A percentile compares a stretch with the other conserved stretches of the same genome.
phyloP scores from a whole-genome alignment of 2,113 vertebrate genomes.

The Pardalotus punctatus region DNA sequence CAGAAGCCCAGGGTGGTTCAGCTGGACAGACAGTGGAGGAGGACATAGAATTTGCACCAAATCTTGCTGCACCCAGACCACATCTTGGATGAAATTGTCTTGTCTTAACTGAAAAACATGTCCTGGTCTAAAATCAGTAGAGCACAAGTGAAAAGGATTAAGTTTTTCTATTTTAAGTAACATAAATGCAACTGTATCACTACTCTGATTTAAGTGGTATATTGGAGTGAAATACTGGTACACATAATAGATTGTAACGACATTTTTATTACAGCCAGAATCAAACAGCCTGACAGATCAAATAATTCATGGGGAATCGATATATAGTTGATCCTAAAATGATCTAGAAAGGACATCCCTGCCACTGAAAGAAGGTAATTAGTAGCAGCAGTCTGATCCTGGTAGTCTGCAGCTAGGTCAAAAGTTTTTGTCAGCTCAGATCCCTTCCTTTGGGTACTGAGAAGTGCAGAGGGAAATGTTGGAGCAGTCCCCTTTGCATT shows the following conservation, averaged over 20 bases:
- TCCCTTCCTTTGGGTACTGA: background rate
- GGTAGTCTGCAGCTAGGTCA: background rate
- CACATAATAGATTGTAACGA: background rate
- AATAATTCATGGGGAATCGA: background rate
- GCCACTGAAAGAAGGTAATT: background rate
- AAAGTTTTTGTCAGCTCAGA: background rate
- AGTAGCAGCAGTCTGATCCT: background rate
- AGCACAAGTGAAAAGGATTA: background rate
- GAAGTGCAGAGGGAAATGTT: background rate
- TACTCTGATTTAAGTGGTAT: background rate
- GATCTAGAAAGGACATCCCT: background rate
- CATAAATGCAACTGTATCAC: background rate
- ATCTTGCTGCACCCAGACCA: background rate
- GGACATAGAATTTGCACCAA: background rate
- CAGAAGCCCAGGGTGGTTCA: background rate
- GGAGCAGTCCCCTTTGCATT: background rate
- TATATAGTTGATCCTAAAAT: background rate
- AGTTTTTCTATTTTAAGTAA: background rate
- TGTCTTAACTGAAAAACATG: background rate
- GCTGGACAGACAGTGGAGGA: background rate
- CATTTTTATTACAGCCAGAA: background rate
- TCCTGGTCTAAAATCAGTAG: background rate
- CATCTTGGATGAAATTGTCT: background rate
- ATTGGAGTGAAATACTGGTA: background rate
- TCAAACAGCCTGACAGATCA: background rate